Evolutionary conservation across 2,113 vertebrate genomes (phyloP), one percentile per base, ranked within the genome.

Genomic region (Psittacus erithacus): DNA sequence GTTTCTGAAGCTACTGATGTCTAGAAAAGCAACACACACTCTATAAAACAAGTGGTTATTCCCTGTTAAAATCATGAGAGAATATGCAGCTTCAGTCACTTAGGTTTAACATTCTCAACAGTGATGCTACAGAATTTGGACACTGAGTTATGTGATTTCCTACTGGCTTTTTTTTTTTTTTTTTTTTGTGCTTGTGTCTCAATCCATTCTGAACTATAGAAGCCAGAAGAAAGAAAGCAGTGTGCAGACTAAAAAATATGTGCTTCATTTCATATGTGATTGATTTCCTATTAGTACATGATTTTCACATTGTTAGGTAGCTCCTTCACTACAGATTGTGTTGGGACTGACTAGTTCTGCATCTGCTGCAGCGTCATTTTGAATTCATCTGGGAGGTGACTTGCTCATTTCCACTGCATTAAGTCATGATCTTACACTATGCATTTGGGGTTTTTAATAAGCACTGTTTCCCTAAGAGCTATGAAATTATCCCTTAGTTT

Each of bases 371-470:
- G 38, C 18, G 33, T 23, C 25, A 65, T 86, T 96, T 95, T 83
- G 43, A 92, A 86, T 82, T 86, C 53, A 62, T 64, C 53, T 79
- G 84, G 79, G 59, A 69, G 50, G 78, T 63, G 35, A 49, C 75
- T 86, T 82, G 13, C n/a, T 88, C 25, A 29, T 77, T 95, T 81
- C 53, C 46, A 64, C 90, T 86, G 53, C 93, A 80, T 53, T 47
- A 49, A 57, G 80, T 59, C 14, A 74, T 52, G 64, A 75, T 96
- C 89, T 92, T 75, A 95, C 52, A 79, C 73, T 28, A 27, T 87
- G 29, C 29, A 71, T 65, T 92, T 86, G 65, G 35, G 69, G 44
- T 33, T 94, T 96, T 88, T 89, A 87, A 88, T 85, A 97, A 91
- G 25, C 2, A 4, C 19, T 70, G 7, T 43, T 64, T 90, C 74